Evolutionary conservation across 1,140 invertebrate species (phyloP).

Genomic region (Asbolus verrucosus): DNA sequence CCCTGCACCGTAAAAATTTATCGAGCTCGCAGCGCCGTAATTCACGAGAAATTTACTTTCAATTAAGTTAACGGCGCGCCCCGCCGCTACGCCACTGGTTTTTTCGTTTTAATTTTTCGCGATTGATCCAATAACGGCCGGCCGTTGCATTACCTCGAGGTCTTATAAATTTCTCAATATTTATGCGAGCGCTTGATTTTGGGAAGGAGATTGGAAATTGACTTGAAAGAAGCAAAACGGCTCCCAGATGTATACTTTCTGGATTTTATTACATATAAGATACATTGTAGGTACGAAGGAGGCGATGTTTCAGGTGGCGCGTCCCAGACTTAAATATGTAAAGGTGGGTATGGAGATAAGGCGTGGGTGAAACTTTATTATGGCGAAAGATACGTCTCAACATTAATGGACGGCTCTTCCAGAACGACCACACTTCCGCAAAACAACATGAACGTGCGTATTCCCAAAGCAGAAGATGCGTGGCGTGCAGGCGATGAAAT

Average conservation of each 20-base stretch:
- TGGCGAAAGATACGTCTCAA: slow-evolving; percentile 10
- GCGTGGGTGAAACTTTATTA: slow-evolving; percentile 26
- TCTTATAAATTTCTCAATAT: slow-evolving; percentile 42
- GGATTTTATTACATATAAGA: slow-evolving; percentile 45
- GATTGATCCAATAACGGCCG: slow-evolving; percentile 6
- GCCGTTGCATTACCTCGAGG: slow-evolving; percentile 9
- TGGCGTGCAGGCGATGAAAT: too few species aligned
- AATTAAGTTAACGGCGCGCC: too few species aligned
- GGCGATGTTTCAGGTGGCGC: slow-evolving; percentile 42
- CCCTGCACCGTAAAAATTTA: too few species aligned
- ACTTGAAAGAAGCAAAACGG: slow-evolving; percentile 45
- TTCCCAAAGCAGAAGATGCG: too few species aligned
- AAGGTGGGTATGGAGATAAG: slow-evolving; percentile 35
- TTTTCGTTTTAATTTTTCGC: slow-evolving; percentile 3
- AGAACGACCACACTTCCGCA: background rate
- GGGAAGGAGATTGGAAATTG: slow-evolving; percentile 46
- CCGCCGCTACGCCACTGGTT: background rate
- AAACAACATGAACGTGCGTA: too few species aligned
- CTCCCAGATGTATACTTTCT: slow-evolving; percentile 39
- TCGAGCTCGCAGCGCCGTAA: too few species aligned
- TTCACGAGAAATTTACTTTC: too few species aligned
- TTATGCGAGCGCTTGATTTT: slow-evolving; percentile 38
- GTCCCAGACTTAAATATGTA: slow-evolving; percentile 31
- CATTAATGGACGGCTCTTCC: background rate
- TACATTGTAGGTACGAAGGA: slow-evolving; percentile 45